phyloP scores from a whole-genome alignment of 2,888 invertebrate species.

The Vesta saturnalis region DNA sequence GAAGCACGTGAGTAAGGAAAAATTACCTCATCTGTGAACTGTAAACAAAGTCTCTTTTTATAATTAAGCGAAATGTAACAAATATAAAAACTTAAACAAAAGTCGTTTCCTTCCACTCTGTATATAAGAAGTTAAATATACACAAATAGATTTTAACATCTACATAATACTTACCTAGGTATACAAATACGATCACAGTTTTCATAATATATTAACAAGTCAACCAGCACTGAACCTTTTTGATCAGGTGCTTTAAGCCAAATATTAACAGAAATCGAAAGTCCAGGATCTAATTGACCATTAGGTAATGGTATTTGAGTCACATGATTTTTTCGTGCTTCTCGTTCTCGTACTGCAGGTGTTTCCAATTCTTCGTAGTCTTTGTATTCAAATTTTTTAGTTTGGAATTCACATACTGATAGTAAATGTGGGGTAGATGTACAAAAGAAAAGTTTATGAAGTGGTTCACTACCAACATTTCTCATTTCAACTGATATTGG shows the following conservation, averaged over 20 bases:
- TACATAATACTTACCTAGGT: constrained; percentile 55
- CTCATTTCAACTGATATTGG: constrained; percentile 73
- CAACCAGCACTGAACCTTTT: constrained; percentile 70
- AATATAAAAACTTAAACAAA: too few species aligned
- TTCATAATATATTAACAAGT: constrained; percentile 80
- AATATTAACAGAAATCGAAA: constrained; percentile 65
- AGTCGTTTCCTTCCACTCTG: too few species aligned
- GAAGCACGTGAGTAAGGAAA: too few species aligned
- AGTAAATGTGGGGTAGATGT: constrained; percentile 75
- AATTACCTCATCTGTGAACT: too few species aligned
- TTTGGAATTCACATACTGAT: constrained; percentile 54
- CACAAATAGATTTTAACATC: too few species aligned
- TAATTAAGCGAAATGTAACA: too few species aligned
- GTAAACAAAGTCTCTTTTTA: too few species aligned
- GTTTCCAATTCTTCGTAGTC: constrained; percentile 48
- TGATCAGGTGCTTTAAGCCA: constrained; percentile 77
- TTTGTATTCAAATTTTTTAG: constrained; percentile 25
- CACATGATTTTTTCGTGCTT: constrained; percentile 61
- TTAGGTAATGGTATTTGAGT: constrained; percentile 60
- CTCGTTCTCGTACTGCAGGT: constrained; percentile 53
- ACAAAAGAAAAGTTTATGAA: constrained; percentile 72
- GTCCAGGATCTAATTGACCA: constrained; percentile 65
- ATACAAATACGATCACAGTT: constrained; percentile 57
- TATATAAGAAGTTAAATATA: too few species aligned
- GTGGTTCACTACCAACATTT: constrained; percentile 74